Base-by-base conservation (phyloP, 2,888 invertebrate genomes). In the Lamellibrachia satsuma region DNA sequence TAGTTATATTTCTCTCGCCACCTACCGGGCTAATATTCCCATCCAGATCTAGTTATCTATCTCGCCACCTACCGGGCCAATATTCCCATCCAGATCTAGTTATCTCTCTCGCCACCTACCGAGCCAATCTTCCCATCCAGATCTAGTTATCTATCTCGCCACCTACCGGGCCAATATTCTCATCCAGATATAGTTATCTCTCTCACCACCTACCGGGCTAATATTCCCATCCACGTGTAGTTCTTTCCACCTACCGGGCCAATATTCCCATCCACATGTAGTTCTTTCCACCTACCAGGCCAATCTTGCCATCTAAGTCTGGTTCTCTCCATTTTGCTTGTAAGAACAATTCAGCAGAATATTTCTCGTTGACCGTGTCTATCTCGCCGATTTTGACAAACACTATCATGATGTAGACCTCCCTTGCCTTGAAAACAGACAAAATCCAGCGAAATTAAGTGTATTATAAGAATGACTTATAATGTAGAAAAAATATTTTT, bases 301-400 rank as follows among this genome's bases (percentile, higher is more conserved):
- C 22, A 75, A 6, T 75, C 75, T 22, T 75, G 15, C 22, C 22
- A n/a, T 93, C 93, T 3, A 93, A 90, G 3, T 55, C 8, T 22
- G 93, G 92, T 39, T 94, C 94, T n/a, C 92, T 90, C 94, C 94
- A 94, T 22, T 91, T 93, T 9, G 93, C 92, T 92, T 93, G 93
- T 11, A 94, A 92, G 92, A 93, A 92, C 7, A 93, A 92, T 52
- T 94, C 94, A 15, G 93, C 94, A 7, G 90, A 91, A 90, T 93
- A 94, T 91, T 93, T 92, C 92, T 94, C 94, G 52, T 93, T 93
- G 90, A 92, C 90, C 39, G 93, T 94, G 92, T 94, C 93, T n/a
- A 94, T 94, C 91, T 94, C 94, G 27, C 93, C 94, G 39, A 94
- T 92, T 92, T 93, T 93, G 22, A 57, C 90, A 52, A 93, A 91